A percentile compares a stretch with the other conserved stretches of the same genome.
These are phyloP conservation scores for Seira sanloemensis DNA, from an alignment of 2,888 invertebrate genomes.

Conservation along the genomic window DNA sequence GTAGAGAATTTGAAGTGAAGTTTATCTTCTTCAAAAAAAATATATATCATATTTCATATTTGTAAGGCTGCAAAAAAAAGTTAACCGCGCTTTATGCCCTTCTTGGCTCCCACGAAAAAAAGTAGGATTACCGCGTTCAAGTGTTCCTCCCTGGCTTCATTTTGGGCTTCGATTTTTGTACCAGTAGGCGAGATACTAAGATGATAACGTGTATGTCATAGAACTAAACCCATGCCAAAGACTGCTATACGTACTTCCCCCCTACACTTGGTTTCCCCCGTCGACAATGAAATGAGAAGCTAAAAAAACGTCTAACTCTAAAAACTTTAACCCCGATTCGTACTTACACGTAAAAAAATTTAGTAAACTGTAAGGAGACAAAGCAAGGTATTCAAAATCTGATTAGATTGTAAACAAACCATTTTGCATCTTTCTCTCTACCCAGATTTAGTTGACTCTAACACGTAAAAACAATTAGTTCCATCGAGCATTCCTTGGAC, in stretches of 20 bases:
- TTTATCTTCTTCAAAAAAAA: no score
- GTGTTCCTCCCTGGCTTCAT: background rate
- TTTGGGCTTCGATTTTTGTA: constrained; percentile 3
- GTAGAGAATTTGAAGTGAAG: no score
- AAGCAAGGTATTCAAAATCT: constrained; percentile 13
- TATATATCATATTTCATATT: no score
- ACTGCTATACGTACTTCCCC: constrained; percentile 3
- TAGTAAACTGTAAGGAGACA: constrained; percentile 5
- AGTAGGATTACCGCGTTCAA: background rate
- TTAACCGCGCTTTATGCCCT: no score
- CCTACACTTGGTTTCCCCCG: background rate
- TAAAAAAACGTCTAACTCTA: background rate
- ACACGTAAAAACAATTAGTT: no score
- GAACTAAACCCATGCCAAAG: constrained; percentile 5
- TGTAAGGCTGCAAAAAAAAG: no score
- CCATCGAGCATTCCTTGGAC: no score
- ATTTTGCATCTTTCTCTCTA: no score
- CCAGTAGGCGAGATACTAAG: no score
- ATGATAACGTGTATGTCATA: no score
- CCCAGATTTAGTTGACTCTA: no score
- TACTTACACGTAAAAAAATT: background rate
- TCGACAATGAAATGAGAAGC: background rate
- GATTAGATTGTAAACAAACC: background rate
- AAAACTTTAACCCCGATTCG: background rate
- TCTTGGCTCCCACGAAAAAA: no score